Evolutionary conservation across 2,797 vertebrate genomes (phyloP), one percentile per base, ranked within the genome.

Genomic region (Kryptopterus vitreolus): DNA sequence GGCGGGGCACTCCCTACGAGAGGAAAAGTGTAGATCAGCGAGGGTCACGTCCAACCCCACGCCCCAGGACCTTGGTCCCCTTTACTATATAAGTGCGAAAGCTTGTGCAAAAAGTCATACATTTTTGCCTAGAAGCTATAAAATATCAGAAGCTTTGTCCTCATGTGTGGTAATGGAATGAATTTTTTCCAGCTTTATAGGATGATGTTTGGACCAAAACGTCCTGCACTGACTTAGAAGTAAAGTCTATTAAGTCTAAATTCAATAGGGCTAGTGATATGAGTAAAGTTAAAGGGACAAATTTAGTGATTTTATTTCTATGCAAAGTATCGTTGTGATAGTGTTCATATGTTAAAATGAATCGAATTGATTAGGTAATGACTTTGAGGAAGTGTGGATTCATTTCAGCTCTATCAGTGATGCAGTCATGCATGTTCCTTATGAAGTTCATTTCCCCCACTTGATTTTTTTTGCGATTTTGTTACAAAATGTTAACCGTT

Each of bases 1-100:
- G 82, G 81, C 53, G 48, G 58, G 65, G 72, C 82, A 75, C 85
- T 81, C 83, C 82, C 88, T 89, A 87, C 72, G 69, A 83, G 76
- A 88, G 86, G 84, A 86, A 88, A 86, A 87, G 78, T 4, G 83
- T 76, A 86, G 57, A 77, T 87, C 75, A 85, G 81, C 72, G 78
- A 87, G 81, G 73, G 43, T 72, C 66, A 76, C 62, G 65, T 68
- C 82, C 77, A 52, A 50, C 76, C 59, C 75, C 81, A 74, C 55
- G 71, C 73, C 86, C 81, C 79, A 65, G 59, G 79, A 79, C 80
- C 70, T 59, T 43, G 18, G 20, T 52, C 48, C 68, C 50, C 26
- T 50, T 62, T 46, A 68, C 35, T 38, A 53, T 16, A n/a, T 33
- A 13, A 35, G 26, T 76, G 29, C 29, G 63, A 58, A 72, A 24